Evolutionary conservation across 2,113 vertebrate species (phyloP).

Genomic region (Pseudorhombus dupliciocellatus): DNA sequence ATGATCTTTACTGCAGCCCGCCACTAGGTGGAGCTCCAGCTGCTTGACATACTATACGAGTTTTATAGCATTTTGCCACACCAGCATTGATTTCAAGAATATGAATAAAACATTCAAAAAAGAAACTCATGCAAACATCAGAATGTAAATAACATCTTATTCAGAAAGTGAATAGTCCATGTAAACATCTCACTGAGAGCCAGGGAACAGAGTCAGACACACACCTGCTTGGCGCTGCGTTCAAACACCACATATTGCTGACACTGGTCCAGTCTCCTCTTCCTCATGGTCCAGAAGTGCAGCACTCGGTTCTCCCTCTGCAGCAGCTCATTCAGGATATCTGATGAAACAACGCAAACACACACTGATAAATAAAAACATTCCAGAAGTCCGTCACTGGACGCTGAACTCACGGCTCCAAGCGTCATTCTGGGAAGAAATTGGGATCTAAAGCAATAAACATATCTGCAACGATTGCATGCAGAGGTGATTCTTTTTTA

Average conservation of each 20-base stretch:
- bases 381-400: background rate
- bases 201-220: constrained; percentile 18
- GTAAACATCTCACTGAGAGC: too few relatives aligned
- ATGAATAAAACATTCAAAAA: too few relatives aligned
- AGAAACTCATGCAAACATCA: background rate
- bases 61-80: too few relatives aligned
- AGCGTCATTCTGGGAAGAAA: background rate
- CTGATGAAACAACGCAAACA: constrained; percentile 71
- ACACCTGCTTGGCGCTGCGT: constrained; percentile 97
- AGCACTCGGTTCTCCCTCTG: constrained; percentile 97
- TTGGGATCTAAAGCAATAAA: background rate
- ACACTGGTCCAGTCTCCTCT: constrained; percentile 96
- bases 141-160: too few relatives aligned
- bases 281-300: constrained; percentile 99
- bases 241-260: constrained; percentile 99
- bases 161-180: too few relatives aligned
- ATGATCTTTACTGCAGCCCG: too few relatives aligned
- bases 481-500: background rate
- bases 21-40: too few relatives aligned
- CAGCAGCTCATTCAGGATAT: constrained; percentile 97
- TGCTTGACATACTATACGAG: too few relatives aligned
- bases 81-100: too few relatives aligned
- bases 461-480: background rate
- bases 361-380: background rate
- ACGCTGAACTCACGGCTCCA: background rate